Conservation (phyloP, 1,140 invertebrate species). For the Dolichoris vasculosae region DNA sequence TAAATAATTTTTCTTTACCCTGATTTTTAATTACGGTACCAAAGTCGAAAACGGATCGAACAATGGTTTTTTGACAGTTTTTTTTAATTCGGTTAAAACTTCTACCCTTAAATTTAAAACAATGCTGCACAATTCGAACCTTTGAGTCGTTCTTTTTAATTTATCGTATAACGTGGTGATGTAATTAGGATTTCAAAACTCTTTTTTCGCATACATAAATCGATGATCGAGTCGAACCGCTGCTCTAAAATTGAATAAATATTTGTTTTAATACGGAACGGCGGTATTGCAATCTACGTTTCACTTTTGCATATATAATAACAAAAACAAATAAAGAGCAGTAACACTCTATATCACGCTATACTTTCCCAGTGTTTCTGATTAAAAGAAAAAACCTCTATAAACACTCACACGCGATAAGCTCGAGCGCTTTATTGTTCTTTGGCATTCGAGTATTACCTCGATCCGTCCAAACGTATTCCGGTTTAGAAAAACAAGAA, state of each 20-base stretch:
- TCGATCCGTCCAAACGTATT: constrained; percentile 11
- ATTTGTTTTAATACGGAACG: neutral
- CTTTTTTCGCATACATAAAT: neutral
- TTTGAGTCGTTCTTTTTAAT: too few species aligned
- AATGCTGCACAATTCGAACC: neutral
- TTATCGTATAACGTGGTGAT: too few species aligned
- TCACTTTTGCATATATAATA: neutral
- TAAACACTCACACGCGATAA: neutral
- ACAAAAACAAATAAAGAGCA: neutral
- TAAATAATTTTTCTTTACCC: too few species aligned
- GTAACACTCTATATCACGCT: neutral
- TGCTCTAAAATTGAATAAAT: neutral
- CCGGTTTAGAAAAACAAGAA: constrained; percentile 5
- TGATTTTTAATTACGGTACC: neutral
- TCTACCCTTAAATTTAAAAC: neutral
- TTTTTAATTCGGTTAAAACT: neutral
- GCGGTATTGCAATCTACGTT: neutral
- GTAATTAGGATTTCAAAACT: too few species aligned
- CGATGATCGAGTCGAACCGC: neutral
- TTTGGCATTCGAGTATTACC: constrained; percentile 4
- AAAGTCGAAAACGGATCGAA: neutral
- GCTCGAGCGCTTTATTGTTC: neutral
- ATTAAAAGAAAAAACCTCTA: constrained; percentile 1
- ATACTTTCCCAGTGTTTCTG: neutral
- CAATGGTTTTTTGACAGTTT: neutral